Base-by-base conservation (phyloP, 2,113 vertebrate species). In the Pogonocichla stellata region DNA sequence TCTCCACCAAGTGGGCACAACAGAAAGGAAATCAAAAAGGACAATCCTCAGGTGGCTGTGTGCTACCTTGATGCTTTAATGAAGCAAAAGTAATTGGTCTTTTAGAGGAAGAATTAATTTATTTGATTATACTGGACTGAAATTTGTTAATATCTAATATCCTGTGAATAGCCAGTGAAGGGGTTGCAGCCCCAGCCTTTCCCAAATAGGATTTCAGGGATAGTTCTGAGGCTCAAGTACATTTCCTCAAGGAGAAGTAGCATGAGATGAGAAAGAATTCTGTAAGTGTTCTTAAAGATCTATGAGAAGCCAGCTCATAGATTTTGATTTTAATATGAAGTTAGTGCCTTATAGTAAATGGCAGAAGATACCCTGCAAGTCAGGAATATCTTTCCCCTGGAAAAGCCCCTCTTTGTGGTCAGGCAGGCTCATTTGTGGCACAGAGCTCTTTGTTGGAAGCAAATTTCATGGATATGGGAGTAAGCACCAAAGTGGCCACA, bases 101-200 rank as follows among this genome's bases (percentile, higher is more conserved):
- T 74, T 36, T 78, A 74, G 92, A 94, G 80, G 80, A 94, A 90
- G 34, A 88, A 87, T 81, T 86, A 73, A 86, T 96, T 96, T 95
- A 61, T 94, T 95, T 31, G 22, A 42, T 84, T 48, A 64, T 94
- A 48, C 48, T 92, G 86, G 79, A 20, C 33, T 78, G 71, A 69
- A 88, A 87, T 78, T 85, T 83, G 65, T 89, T 96, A 75, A 43
- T 93, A 70, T 58, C 38, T 91, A 80, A 80, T 91, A 80, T 70
- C n/a, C 36, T 38, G 19, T n/a, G 80, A 95, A 79, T 70, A 78
- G 77, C 36, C 58, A 14, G 53, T 18, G 31, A 74, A 80, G 67
- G 70, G 87, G 19, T 34, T 89, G 47, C n/a, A 95, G 47, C 54
- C 69, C 19, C 42, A 84, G 61, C 34, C 36, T 73, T 69, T 92